Percentiles rank a stretch among this genome's conserved stretches.
Evolutionary conservation across 2,113 vertebrate genomes (phyloP).

Genomic region (Chionodraco myersi): DNA sequence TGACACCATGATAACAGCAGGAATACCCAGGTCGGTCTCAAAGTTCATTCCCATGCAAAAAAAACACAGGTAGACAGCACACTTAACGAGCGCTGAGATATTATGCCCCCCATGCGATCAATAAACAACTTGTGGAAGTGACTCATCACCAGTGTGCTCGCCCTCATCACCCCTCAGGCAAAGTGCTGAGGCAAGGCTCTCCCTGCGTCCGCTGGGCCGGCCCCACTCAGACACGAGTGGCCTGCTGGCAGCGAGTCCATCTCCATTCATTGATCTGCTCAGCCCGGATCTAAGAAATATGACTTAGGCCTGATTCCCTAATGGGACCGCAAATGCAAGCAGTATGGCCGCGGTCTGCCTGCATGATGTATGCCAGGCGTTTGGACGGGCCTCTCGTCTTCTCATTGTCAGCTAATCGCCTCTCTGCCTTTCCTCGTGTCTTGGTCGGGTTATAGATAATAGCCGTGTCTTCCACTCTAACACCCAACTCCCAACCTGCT

Average conservation of each 20-base stretch:
- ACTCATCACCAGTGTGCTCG: constrained; percentile 57
- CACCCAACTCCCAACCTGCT: constrained; percentile 4
- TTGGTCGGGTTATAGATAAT: constrained; percentile 54
- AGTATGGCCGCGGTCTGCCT: constrained; percentile 32
- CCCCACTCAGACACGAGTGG: constrained; percentile 61
- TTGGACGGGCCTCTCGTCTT: constrained; percentile 60
- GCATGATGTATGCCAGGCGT: constrained; percentile 59
- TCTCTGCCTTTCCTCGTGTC: constrained; percentile 16
- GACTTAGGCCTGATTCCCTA: constrained; percentile 70
- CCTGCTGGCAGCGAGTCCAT: constrained; percentile 58
- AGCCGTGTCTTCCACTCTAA: constrained; percentile 13
- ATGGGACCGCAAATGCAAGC: constrained; percentile 69
- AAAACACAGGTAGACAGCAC: constrained; percentile 14
- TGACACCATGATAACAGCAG: neutral
- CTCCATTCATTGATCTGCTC: constrained; percentile 69
- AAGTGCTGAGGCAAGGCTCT: constrained; percentile 60
- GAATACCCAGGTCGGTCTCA: neutral
- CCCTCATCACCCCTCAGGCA: constrained; percentile 30
- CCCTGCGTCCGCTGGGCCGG: constrained; percentile 19
- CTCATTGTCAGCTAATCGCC: constrained; percentile 65
- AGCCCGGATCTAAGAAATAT: constrained; percentile 64
- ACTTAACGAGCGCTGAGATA: constrained; percentile 56
- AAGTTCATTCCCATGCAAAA: constrained; percentile 56
- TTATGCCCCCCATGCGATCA: constrained; percentile 38
- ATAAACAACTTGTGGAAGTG: constrained; percentile 69